Conservation (phyloP, 2,888 invertebrate genomes). For the Slavum lentiscoides region DNA sequence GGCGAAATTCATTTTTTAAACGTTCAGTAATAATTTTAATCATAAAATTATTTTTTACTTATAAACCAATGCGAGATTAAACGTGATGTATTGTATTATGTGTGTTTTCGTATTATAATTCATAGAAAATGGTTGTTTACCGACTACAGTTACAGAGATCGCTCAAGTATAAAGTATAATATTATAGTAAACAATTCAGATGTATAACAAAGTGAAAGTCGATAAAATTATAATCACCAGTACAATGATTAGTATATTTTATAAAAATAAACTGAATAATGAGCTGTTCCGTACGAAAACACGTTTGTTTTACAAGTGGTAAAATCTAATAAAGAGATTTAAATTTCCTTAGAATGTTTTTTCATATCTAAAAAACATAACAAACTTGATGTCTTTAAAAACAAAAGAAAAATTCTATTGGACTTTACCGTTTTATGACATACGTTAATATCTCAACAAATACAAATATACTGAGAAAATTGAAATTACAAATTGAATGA, state of each 20-base stretch:
- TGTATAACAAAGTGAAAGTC: not conserved
- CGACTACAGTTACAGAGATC: not conserved
- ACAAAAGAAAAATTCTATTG: no score
- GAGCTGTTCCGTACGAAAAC: not conserved
- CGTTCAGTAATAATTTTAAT: not conserved
- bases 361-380: no score
- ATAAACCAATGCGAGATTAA: no score
- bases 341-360: not conserved
- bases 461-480: not conserved
- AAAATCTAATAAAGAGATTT: conserved; percentile 1
- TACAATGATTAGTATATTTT: not conserved
- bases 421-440: no score
- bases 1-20: not conserved
- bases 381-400: no score
- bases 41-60: conserved; percentile 3
- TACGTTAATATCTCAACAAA: not conserved
- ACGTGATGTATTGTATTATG: no score
- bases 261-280: not conserved
- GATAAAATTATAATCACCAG: not conserved
- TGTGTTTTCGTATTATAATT: no score
- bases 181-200: not conserved
- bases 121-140: no score
- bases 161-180: not conserved
- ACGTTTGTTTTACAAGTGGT: not conserved
- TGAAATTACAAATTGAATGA: not conserved